Evolutionary conservation across 2,888 invertebrate genomes (phyloP), one percentile per base, ranked within the genome.

Genomic region (Agrotis ipsilon): DNA sequence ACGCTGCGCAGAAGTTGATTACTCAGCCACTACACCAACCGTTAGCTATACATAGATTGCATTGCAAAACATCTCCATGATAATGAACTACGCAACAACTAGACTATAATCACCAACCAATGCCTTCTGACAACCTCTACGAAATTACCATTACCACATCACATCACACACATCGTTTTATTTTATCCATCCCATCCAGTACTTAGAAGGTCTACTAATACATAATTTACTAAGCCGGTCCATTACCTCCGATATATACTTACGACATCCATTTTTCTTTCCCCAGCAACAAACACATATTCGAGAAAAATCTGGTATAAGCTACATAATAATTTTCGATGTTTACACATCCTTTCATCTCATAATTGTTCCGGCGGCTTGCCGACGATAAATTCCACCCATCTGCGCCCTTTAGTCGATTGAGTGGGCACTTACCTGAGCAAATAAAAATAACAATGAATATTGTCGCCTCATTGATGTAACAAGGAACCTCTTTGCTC

Each of bases 361-460:
- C 78, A 39, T 80, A 72, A 76, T 78, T 81, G 81, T 72, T 77
- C 61, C 32, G 21, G 78, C 52, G 68, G 78, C 51, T 72, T 81
- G 49, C 63, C 57, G 32, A 64, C 72, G 72, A 64, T 80, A 75
- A 78, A 78, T 81, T 76, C 52, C 19, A 60, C 21, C 57, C 66
- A 52, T 64, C 61, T 45, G 32, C 57, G 57, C 67, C 78, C 78
- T 72, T 81, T 65, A 81, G 63, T 57, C 78, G 63, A 80, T 72
- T 72, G 81, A 79, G 78, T 79, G 72, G 68, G 77, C 81, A 79
- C 78, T 81, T 81, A 81, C 63, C 72, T 72, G 78, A 32, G 49
- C 72, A 80, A 74, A 81, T 80, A 79, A 79, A 77, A 81, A 77
- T 68, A 79, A 79, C 72, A 81, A 79, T 79, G 81, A 77, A 79